Percentiles rank a stretch among this genome's conserved stretches.
Evolutionary conservation across 2,797 vertebrate genomes (phyloP).

Genomic region (Fistularia tabacaria): DNA sequence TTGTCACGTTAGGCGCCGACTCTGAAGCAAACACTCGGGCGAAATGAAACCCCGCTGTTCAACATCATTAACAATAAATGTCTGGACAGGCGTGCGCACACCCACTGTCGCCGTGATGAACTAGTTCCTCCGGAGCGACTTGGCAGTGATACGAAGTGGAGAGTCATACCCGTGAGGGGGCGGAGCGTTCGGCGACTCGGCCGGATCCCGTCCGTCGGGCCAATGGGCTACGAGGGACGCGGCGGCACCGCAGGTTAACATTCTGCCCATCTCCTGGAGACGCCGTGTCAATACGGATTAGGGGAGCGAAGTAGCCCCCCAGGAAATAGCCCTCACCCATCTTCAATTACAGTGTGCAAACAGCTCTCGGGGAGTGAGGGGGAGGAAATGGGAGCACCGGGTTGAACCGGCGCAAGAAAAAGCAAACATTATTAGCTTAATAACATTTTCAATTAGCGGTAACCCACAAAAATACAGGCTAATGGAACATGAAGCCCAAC

Average conservation of each 20-base stretch:
- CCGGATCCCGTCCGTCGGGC: slow-evolving; percentile 1
- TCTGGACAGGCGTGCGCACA: too few relatives aligned
- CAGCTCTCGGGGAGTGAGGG: slow-evolving; percentile 72
- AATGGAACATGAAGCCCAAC: slow-evolving; percentile 60
- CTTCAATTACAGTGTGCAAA: slow-evolving; percentile 86
- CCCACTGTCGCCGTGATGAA: slow-evolving; percentile 20
- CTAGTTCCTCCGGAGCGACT: slow-evolving; percentile 21
- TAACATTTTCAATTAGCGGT: slow-evolving; percentile 71
- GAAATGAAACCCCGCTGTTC: too few relatives aligned
- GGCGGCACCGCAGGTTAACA: slow-evolving; percentile 55
- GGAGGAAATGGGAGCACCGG: slow-evolving; percentile 13
- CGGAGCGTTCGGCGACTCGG: background rate
- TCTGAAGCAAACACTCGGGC: too few relatives aligned
- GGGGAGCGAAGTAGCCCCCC: slow-evolving; percentile 66
- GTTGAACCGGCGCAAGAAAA: slow-evolving; percentile 57
- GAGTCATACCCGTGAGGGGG: slow-evolving; percentile 8
- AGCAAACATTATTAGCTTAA: slow-evolving; percentile 73
- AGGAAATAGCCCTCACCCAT: slow-evolving; percentile 63
- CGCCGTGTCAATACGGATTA: slow-evolving; percentile 83
- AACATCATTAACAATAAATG: too few relatives aligned
- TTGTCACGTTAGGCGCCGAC: too few relatives aligned
- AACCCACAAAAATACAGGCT: slow-evolving; percentile 59
- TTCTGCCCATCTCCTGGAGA: slow-evolving; percentile 54
- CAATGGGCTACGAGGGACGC: slow-evolving; percentile 32
- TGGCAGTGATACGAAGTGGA: slow-evolving; percentile 17